Conservation (phyloP, 2,888 invertebrate genomes). For the Belgica antarctica region DNA sequence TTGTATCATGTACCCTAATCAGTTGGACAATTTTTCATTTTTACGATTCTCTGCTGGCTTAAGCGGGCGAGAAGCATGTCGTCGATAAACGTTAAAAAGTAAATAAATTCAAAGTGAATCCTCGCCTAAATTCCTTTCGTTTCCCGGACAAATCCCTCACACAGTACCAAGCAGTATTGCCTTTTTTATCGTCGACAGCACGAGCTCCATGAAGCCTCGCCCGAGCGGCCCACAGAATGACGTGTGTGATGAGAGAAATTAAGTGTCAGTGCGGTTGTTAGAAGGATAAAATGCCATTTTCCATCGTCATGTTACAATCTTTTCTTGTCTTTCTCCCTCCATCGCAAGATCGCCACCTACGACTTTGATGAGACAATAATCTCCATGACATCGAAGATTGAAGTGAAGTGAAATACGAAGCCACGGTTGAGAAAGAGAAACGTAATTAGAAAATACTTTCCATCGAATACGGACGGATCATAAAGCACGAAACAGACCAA, state of each 20-base stretch:
- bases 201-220: background rate
- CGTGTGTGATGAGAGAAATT: background rate
- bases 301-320: background rate
- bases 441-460: constrained; percentile 26
- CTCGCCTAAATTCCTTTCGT: background rate
- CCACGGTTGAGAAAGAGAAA: constrained; percentile 22
- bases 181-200: background rate
- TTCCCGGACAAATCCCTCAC: background rate
- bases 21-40: constrained; percentile 29
- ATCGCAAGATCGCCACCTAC: background rate
- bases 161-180: background rate
- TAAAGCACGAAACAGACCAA: background rate
- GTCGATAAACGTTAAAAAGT: constrained; percentile 2
- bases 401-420: constrained; percentile 28
- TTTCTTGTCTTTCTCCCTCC: background rate
- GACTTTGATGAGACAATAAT: constrained; percentile 23
- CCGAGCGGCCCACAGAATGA: background rate
- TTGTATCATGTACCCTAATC: constrained; percentile 15
- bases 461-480: background rate
- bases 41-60: constrained; percentile 10
- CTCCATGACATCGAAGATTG: constrained; percentile 26
- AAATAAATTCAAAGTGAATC: background rate
- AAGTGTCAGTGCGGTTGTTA: constrained; percentile 6
- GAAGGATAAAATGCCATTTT: background rate
- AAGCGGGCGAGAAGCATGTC: no score